phyloP scores from a whole-genome alignment of 37 sponge, comb jelly and placozoan genomes.

The Diacarnus erythraeanus region DNA sequence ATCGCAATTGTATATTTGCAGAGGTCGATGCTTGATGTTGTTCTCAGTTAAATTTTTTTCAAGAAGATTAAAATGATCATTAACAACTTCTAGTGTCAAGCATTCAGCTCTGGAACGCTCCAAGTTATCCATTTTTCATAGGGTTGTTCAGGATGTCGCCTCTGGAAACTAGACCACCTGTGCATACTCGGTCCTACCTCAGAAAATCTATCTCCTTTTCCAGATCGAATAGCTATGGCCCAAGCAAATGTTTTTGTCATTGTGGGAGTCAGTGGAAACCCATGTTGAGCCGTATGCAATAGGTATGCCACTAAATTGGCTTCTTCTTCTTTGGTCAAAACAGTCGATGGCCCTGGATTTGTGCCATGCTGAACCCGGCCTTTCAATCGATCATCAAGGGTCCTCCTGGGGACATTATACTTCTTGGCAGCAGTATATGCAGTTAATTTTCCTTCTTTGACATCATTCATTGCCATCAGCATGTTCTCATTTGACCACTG shows the following conservation, averaged over 20 bases:
- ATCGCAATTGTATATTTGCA: neutral
- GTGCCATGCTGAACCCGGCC: neutral
- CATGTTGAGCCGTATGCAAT: neutral
- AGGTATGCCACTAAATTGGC: neutral
- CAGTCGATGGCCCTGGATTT: neutral
- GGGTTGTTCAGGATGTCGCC: conserved; percentile 14
- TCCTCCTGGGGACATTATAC: neutral
- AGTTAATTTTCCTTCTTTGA: too few relatives aligned
- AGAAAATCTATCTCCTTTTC: conserved; percentile 1
- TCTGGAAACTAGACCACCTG: neutral
- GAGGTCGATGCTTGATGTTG: neutral
- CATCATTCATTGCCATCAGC: too few relatives aligned
- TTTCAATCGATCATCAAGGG: neutral
- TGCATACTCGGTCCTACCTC: conserved; percentile 4
- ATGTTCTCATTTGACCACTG: too few relatives aligned
- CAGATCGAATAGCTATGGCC: conserved; percentile 12
- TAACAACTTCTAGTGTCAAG: neutral
- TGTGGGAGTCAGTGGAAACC: neutral
- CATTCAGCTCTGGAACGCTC: neutral
- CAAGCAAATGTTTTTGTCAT: conserved; percentile 13
- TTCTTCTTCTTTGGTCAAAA: too few relatives aligned
- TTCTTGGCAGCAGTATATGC: neutral
- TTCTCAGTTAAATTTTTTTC: neutral
- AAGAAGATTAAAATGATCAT: neutral
- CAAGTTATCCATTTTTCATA: conserved; percentile 5